phyloP scores from a whole-genome alignment of 2,113 vertebrate genomes.

The Entelurus aequoreus region DNA sequence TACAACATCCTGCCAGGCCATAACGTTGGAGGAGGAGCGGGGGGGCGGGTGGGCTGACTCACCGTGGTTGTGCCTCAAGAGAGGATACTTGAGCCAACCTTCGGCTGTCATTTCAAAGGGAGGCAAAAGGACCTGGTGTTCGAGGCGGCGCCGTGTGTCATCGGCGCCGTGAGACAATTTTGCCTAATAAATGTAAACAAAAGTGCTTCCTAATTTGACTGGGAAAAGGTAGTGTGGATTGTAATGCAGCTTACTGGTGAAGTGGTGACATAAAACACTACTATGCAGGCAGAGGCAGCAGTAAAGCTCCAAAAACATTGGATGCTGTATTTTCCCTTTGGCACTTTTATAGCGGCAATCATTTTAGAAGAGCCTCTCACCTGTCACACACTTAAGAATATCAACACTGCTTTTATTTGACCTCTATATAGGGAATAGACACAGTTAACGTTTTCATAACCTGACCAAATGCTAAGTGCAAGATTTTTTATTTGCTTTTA shows the following conservation, averaged over 20 bases:
- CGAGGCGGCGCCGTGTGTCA: not conserved
- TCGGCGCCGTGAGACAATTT: not conserved
- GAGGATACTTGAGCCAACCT: not conserved
- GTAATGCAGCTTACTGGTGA: not conserved
- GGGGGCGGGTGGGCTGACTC: not conserved
- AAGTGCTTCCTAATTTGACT: not conserved
- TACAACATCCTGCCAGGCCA: conserved; percentile 11
- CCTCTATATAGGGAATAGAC: no score
- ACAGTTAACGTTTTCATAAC: no score
- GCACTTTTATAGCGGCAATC: no score
- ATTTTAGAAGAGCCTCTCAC: no score
- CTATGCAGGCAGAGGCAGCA: no score
- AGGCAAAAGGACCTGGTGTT: conserved; percentile 3
- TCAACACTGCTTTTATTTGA: no score
- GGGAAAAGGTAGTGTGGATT: not conserved
- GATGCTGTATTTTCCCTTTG: no score
- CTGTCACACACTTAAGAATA: no score
- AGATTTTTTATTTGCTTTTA: no score
- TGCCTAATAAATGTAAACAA: not conserved
- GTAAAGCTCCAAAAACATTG: no score
- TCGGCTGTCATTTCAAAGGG: conserved; percentile 17
- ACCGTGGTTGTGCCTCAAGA: conserved; percentile 2
- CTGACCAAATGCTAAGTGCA: no score
- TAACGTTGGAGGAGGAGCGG: not conserved
- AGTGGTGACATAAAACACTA: no score